Conservation (phyloP, 2,888 invertebrate genomes). For the Aphodius granarius region DNA sequence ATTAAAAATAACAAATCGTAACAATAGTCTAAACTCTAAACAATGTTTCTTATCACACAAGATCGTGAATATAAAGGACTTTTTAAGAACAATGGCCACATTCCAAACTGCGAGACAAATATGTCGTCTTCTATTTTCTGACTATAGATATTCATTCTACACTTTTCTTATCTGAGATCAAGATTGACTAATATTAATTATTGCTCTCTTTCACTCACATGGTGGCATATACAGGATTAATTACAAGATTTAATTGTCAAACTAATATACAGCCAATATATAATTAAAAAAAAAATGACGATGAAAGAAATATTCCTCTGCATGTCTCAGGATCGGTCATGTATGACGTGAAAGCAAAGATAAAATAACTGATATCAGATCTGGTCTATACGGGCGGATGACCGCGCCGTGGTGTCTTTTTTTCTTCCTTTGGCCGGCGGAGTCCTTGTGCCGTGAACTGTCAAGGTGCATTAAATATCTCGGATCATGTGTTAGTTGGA, state of each 20-base stretch:
- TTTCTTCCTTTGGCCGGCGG: not conserved
- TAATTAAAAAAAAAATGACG: not conserved
- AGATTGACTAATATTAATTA: not conserved
- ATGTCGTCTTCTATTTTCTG: not conserved
- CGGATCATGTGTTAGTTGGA: not conserved
- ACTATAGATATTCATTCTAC: not conserved
- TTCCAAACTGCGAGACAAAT: not conserved
- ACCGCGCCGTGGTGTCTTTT: not conserved
- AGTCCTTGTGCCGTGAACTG: not conserved
- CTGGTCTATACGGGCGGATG: not conserved
- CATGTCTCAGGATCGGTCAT: not conserved
- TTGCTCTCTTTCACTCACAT: not conserved
- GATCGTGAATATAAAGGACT: not conserved
- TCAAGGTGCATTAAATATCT: not conserved
- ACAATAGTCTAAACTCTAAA: not conserved
- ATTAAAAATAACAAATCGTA: too few relatives aligned
- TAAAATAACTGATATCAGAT: conserved; percentile 14
- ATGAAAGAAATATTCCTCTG: not conserved
- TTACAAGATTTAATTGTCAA: too few relatives aligned
- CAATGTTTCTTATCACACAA: not conserved
- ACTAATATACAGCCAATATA: too few relatives aligned
- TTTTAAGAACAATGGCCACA: not conserved
- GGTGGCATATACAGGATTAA: not conserved
- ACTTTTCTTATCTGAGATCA: not conserved
- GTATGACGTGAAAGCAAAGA: conserved; percentile 4